phyloP scores from a whole-genome alignment of 2,113 vertebrate genomes.

The Chrysemys picta region DNA sequence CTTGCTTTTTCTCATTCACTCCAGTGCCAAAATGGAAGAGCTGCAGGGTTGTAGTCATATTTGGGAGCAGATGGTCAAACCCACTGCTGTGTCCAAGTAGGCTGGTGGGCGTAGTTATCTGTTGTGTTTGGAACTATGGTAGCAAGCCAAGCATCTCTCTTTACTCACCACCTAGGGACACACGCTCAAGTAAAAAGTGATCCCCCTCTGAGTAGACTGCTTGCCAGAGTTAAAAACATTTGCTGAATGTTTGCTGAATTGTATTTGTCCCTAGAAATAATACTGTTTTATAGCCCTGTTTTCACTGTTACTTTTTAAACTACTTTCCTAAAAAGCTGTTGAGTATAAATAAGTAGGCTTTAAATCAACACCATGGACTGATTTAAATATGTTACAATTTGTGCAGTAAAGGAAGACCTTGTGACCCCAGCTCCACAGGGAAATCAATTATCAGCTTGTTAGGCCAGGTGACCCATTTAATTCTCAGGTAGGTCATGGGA shows the following conservation, averaged over 20 bases:
- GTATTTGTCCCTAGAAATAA: constrained; percentile 30
- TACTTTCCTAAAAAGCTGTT: constrained; percentile 2
- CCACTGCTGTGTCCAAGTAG: constrained; percentile 79
- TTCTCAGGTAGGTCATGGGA: constrained; percentile 22
- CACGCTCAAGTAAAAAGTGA: constrained; percentile 67
- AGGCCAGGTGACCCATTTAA: constrained; percentile 42
- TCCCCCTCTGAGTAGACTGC: constrained; percentile 22
- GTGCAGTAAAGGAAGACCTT: background rate
- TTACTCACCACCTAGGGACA: constrained; percentile 70
- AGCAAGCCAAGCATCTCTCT: constrained; percentile 73
- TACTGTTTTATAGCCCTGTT: constrained; percentile 1
- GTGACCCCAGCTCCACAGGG: background rate
- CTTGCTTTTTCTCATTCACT: constrained; percentile 63
- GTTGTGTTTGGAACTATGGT: constrained; percentile 66
- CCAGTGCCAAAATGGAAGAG: constrained; percentile 72
- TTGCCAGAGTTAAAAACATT: constrained; percentile 57
- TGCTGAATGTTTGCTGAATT: constrained; percentile 50
- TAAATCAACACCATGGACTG: background rate
- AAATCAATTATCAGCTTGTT: constrained; percentile 36
- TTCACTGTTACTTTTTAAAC: constrained; percentile 39
- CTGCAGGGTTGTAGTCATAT: constrained; percentile 67
- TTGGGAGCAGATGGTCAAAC: constrained; percentile 81
- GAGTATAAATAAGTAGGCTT: constrained; percentile 43
- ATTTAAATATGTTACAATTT: constrained; percentile 43
- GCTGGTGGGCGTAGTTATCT: constrained; percentile 77